Evolutionary conservation across 2,113 vertebrate genomes (phyloP).

Genomic region (Miniopterus natalensis): DNA sequence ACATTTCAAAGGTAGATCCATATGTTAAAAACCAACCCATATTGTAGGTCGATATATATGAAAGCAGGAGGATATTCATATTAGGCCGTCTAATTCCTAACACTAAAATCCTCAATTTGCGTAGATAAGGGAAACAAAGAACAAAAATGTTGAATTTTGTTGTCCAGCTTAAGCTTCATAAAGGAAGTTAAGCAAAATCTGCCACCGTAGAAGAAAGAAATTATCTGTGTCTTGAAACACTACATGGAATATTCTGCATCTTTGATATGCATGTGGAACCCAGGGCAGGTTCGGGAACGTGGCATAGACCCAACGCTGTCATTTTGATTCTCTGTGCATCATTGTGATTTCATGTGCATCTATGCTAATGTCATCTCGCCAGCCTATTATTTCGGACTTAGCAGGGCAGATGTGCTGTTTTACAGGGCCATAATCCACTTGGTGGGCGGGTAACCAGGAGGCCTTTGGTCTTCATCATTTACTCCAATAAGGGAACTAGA

Average conservation of each 20-base stretch:
- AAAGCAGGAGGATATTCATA: neutral
- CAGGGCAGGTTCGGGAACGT: neutral
- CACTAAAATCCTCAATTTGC: conserved; percentile 79
- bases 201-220: conserved; percentile 67
- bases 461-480: conserved; percentile 62
- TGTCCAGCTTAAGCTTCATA: conserved; percentile 80
- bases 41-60: neutral
- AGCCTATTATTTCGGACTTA: conserved; percentile 65
- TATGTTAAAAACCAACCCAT: neutral
- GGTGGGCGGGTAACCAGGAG: conserved; percentile 15
- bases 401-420: conserved; percentile 67
- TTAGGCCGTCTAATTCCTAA: conserved; percentile 72
- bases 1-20: neutral
- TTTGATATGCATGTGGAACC: conserved; percentile 35
- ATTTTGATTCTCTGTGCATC: conserved; percentile 30
- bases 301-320: conserved; percentile 18
- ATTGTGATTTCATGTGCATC: conserved; percentile 54
- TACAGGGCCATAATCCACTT: conserved; percentile 60
- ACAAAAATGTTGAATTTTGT: conserved; percentile 76
- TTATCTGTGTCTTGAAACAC: conserved; percentile 40
- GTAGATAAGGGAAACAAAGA: conserved; percentile 76
- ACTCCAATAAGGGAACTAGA: conserved; percentile 62
- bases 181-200: conserved; percentile 83
- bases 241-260: conserved; percentile 14
- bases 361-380: conserved; percentile 55